A percentile compares a stretch with the other conserved stretches of the same genome.
Evolutionary conservation across 2,113 vertebrate species (phyloP).

Genomic region (Thryonomys swinderianus): DNA sequence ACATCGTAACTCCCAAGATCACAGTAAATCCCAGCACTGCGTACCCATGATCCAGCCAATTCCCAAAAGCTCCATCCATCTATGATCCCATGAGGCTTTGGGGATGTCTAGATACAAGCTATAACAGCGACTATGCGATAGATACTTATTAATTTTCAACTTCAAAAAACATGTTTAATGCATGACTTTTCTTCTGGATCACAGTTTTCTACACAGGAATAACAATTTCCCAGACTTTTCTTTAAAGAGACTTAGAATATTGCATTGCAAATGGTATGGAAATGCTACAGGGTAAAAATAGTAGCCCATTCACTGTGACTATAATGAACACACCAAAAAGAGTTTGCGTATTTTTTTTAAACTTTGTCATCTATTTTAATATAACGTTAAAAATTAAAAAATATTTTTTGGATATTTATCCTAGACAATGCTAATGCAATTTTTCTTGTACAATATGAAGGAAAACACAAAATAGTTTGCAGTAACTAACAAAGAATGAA

Average conservation of each 20-base stretch:
- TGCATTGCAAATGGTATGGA: slow-evolving; percentile 48
- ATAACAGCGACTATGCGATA: background rate
- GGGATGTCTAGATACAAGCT: background rate
- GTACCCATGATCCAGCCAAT: background rate
- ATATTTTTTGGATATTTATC: slow-evolving; percentile 43
- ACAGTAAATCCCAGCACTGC: background rate
- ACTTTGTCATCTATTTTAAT: slow-evolving; percentile 58
- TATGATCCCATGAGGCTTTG: background rate
- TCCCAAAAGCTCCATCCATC: background rate
- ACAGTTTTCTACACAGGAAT: slow-evolving; percentile 24
- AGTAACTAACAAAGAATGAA: slow-evolving; percentile 63
- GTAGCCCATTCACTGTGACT: slow-evolving; percentile 1
- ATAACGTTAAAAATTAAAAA: slow-evolving; percentile 40
- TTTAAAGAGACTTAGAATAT: slow-evolving; percentile 25
- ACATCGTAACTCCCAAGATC: background rate
- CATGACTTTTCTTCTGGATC: background rate
- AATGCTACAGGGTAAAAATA: slow-evolving; percentile 48
- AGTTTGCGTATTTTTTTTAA: background rate
- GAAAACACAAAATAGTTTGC: slow-evolving; percentile 70
- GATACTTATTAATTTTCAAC: slow-evolving; percentile 34
- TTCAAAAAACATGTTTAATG: background rate
- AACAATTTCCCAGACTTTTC: slow-evolving; percentile 50
- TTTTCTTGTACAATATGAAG: slow-evolving; percentile 59
- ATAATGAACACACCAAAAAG: background rate
- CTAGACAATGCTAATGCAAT: slow-evolving; percentile 54